phyloP scores from a whole-genome alignment of 2,888 invertebrate species.

The Lamellibrachia satsuma region DNA sequence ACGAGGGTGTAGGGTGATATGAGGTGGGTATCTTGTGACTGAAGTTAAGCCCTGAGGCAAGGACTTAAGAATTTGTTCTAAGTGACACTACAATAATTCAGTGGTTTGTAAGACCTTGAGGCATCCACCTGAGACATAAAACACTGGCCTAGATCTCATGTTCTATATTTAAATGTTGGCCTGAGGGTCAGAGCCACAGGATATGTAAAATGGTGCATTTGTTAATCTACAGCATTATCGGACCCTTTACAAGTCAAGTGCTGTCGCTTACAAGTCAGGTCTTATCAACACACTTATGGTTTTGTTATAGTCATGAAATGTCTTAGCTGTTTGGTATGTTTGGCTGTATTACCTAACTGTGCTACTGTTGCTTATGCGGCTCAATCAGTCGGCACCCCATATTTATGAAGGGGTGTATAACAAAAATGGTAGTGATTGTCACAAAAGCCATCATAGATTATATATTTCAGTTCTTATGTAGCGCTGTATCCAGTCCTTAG shows the following conservation, averaged over 20 bases:
- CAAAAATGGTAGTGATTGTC: not conserved
- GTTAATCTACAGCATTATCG: not conserved
- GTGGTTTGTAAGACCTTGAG: not conserved
- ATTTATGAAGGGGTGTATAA: not conserved
- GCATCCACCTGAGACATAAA: not conserved
- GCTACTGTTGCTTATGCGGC: not conserved
- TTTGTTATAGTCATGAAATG: not conserved
- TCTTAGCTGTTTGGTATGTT: not conserved
- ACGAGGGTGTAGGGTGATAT: not conserved
- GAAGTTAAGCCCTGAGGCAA: not conserved
- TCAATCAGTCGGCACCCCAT: not conserved
- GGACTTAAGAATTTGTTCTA: not conserved
- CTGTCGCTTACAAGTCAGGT: not conserved
- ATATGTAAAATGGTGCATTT: not conserved
- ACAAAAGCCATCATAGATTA: not conserved
- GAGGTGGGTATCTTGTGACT: not conserved
- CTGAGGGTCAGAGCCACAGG: not conserved
- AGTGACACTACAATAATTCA: not conserved
- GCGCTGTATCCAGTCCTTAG: no score
- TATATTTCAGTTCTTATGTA: not conserved
- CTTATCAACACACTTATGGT: not conserved
- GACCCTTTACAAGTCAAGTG: not conserved
- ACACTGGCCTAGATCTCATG: not conserved
- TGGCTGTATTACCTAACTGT: not conserved
- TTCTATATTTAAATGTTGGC: not conserved